Conservation (phyloP, 1,140 invertebrate genomes). For the Dendrolimus punctatus region DNA sequence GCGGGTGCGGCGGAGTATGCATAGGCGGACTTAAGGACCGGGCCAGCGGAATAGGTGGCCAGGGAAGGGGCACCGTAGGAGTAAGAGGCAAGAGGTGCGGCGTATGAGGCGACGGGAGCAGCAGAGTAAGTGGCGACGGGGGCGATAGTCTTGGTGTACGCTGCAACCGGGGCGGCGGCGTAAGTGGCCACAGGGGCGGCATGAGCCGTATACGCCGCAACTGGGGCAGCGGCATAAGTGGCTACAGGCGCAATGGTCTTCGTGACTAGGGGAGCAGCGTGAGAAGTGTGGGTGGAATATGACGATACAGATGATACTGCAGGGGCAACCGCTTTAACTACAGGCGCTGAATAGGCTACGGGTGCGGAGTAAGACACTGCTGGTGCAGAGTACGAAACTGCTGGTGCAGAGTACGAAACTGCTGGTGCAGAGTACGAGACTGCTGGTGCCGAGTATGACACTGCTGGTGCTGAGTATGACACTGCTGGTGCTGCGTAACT, state of each 20-base stretch:
- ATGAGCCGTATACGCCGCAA: constrained; percentile 23
- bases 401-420: constrained; percentile 25
- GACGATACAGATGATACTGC: background rate
- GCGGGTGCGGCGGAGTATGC: constrained; percentile 38
- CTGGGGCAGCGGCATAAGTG: constrained; percentile 24
- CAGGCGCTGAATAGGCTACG: constrained; percentile 19
- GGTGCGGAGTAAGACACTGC: constrained; percentile 33
- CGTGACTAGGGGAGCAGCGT: constrained; percentile 18
- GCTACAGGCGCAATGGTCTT: constrained; percentile 25
- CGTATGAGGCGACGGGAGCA: constrained; percentile 21
- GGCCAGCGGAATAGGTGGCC: constrained; percentile 26
- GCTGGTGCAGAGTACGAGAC: constrained; percentile 24
- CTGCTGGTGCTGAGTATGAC: constrained; percentile 12
- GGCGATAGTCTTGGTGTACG: constrained; percentile 11
- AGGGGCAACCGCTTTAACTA: constrained; percentile 18
- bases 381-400: constrained; percentile 20
- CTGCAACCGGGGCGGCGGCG: constrained; percentile 2
- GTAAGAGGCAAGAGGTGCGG: constrained; percentile 15
- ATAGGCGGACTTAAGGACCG: constrained; percentile 26
- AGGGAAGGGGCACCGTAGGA: constrained; percentile 23
- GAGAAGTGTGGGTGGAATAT: constrained; percentile 18
- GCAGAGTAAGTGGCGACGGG: constrained; percentile 21
- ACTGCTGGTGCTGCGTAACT: constrained; percentile 18
- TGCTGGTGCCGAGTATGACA: constrained; percentile 13
- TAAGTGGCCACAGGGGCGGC: constrained; percentile 11